These are phyloP conservation scores for Drosophila mercatorum DNA, from an alignment of 2,888 invertebrate species.

Conservation along the genomic window DNA sequence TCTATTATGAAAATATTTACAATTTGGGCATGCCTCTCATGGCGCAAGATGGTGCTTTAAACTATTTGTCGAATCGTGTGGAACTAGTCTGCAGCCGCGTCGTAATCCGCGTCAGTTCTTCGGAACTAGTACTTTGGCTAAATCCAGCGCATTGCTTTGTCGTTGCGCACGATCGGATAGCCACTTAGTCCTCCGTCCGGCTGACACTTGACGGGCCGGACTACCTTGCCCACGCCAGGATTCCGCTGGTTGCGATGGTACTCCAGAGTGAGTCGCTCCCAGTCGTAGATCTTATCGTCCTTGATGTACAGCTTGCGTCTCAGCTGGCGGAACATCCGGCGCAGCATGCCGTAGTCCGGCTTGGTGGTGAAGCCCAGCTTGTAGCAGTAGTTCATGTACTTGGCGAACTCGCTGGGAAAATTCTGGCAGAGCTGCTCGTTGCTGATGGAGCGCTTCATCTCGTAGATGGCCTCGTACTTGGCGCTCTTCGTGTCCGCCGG, in stretches of 20 bases:
- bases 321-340: slow-evolving; percentile 96
- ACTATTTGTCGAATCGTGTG: too few relatives aligned
- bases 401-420: slow-evolving; percentile 94
- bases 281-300: slow-evolving; percentile 98
- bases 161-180: slow-evolving; percentile 45
- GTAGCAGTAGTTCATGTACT: slow-evolving; percentile 97
- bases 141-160: slow-evolving; percentile 23
- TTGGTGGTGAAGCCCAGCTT: slow-evolving; percentile 97
- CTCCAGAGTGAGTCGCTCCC: slow-evolving; percentile 98
- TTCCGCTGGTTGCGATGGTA: slow-evolving; percentile 65
- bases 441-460: slow-evolving; percentile 98
- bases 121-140: neutral
- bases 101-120: neutral
- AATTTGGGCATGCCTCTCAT: neutral
- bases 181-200: slow-evolving; percentile 51
- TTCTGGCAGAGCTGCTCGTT: slow-evolving; percentile 90
- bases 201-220: neutral
- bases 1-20: neutral
- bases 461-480: slow-evolving; percentile 99
- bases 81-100: neutral
- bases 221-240: slow-evolving; percentile 29
- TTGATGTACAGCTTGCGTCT: slow-evolving; percentile 97
- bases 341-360: slow-evolving; percentile 97
- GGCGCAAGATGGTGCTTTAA: neutral
- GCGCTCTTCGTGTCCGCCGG: slow-evolving; percentile 98